Evolutionary conservation across 2,797 vertebrate genomes (phyloP).

Genomic region (Neosilurus mollespiculum): DNA sequence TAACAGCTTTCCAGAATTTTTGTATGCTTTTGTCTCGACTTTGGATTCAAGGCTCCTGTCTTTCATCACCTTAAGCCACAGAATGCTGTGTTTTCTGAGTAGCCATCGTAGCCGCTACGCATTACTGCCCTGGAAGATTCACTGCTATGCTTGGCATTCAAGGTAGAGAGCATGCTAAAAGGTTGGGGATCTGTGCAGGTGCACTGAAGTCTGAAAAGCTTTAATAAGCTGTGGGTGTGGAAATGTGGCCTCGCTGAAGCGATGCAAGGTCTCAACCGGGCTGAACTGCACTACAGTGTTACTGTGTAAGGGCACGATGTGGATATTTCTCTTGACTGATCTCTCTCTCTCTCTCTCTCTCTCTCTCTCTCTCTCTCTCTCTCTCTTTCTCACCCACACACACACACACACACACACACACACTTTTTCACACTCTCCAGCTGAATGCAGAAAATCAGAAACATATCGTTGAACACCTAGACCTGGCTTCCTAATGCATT

Average conservation of each 20-base stretch:
- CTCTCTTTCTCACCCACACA: neutral
- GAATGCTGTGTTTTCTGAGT: slow-evolving; percentile 49
- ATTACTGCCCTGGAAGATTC: slow-evolving; percentile 68
- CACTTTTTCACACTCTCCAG: neutral
- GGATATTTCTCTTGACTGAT: slow-evolving; percentile 13
- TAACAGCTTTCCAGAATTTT: slow-evolving; percentile 41
- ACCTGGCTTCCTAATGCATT: neutral
- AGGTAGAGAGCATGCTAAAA: slow-evolving; percentile 67
- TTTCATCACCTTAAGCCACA: slow-evolving; percentile 46
- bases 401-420: too few relatives aligned
- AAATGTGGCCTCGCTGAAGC: slow-evolving; percentile 49
- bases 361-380: neutral
- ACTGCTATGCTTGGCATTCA: slow-evolving; percentile 73
- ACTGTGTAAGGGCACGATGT: slow-evolving; percentile 32
- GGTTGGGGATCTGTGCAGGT: slow-evolving; percentile 51
- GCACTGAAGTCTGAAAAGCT: slow-evolving; percentile 54
- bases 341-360: slow-evolving; percentile 15
- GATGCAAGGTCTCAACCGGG: slow-evolving; percentile 45
- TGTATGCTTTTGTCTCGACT: slow-evolving; percentile 39
- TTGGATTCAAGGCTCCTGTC: slow-evolving; percentile 38
- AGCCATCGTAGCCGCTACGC: slow-evolving; percentile 61
- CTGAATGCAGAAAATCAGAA: slow-evolving; percentile 21
- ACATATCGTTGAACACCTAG: slow-evolving; percentile 17
- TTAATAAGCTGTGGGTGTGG: slow-evolving; percentile 57
- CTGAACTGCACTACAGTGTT: slow-evolving; percentile 36